Evolutionary conservation across 2,797 vertebrate genomes (phyloP), one percentile per base, ranked within the genome.

Genomic region (Onychomys leucogaster): DNA sequence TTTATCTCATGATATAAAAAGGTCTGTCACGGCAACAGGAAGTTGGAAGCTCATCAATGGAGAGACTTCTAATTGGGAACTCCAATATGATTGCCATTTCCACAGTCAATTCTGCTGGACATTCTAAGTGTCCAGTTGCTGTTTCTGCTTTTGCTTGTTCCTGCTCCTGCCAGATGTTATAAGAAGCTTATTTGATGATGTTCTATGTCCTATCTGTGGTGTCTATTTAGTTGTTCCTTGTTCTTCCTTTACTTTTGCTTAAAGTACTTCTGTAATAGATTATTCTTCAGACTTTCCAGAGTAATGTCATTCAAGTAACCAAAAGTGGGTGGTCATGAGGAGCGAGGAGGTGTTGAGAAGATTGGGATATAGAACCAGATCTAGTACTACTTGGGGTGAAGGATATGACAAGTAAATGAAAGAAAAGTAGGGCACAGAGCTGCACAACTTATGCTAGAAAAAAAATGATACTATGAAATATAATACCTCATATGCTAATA

Each of bases 291-390:
- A 84, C 1, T 46, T 9, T 65, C 4, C 27, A 65, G 41, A 65
- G 11, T 16, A 46, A 46, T 46, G 27, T 3, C 55, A 83, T 5
- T 49, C 61, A 67, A 46, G 27, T 13, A 34, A 34, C 4, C 32
- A 46, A 32, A 63, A 32, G 41, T 2, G 32, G 10, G 14, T 13
- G 13, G 25, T 6, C 27, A 61, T 46, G 82, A 63, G 27, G n/a
- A 65, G 8, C 59, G 17, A 46, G n/a, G 43, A 46, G 27, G 6
- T 34, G 32, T 21, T 49, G 29, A 69, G 32, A 17, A 69, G 32
- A 9, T 19, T n/a, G 11, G 11, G 6, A 10, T 10, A n/a, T 13
- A 85, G 2, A 69, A 27, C 4, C 1, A 11, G 12, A n/a, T 6
- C 1, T 52, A 14, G n/a, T n/a, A 12, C 3, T 43, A 2, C 9